Evolutionary conservation across 1,140 invertebrate species (phyloP).

Genomic region (Leptopilina clavipes): DNA sequence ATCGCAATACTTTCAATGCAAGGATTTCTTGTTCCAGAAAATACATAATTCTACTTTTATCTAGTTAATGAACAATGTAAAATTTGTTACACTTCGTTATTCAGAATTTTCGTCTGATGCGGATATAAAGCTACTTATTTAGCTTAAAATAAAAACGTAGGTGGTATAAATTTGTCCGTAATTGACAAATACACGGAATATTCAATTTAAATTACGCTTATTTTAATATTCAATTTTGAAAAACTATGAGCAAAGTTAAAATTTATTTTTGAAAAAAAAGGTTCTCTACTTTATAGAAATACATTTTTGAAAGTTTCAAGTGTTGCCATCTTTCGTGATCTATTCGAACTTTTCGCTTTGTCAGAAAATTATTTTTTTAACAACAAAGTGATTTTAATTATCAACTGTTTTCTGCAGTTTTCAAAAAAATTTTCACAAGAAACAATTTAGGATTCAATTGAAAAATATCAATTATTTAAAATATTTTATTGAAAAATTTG

Average conservation of each 20-base stretch:
- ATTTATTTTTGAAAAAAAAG: too few species aligned
- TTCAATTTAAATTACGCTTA: too few species aligned
- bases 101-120: slow-evolving; percentile 6
- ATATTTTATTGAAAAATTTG: too few species aligned
- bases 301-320: not conserved
- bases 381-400: not conserved
- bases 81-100: slow-evolving; percentile 31
- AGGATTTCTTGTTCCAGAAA: slow-evolving; percentile 31
- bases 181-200: not conserved
- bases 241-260: too few species aligned
- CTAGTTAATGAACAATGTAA: slow-evolving; percentile 24
- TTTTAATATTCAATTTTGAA: too few species aligned
- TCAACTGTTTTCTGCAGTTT: not conserved
- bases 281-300: not conserved
- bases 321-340: slow-evolving; percentile 26
- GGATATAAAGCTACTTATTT: not conserved
- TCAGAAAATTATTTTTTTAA: not conserved
- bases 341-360: not conserved
- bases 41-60: slow-evolving; percentile 3
- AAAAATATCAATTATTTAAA: too few species aligned
- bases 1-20: slow-evolving; percentile 9
- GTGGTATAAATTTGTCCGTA: not conserved
- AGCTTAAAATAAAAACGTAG: not conserved
- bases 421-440: not conserved
- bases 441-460: too few species aligned